Evolutionary conservation across 2,888 invertebrate genomes (phyloP).

Genomic region (Archips crataeganus): DNA sequence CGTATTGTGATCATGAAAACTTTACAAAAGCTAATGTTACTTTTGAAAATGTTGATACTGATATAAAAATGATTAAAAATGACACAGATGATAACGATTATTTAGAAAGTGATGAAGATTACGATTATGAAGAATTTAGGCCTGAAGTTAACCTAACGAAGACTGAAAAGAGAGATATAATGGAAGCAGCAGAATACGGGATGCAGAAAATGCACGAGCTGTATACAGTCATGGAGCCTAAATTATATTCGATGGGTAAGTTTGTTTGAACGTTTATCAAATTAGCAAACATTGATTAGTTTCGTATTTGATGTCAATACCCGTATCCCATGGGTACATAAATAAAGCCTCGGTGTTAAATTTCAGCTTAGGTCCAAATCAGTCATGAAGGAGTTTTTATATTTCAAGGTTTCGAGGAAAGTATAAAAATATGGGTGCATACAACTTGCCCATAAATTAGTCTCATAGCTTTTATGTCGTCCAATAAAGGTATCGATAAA

Average conservation of each 20-base stretch:
- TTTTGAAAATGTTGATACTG: conserved; percentile 49
- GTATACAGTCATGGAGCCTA: conserved; percentile 88
- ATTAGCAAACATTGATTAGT: no score
- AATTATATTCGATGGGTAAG: conserved; percentile 89
- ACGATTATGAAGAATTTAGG: conserved; percentile 46
- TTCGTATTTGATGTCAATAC: no score
- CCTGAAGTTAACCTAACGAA: conserved; percentile 54
- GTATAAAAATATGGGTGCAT: no score
- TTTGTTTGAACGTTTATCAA: not conserved
- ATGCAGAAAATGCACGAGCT: conserved; percentile 88
- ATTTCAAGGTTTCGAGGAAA: no score
- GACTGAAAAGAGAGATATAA: conserved; percentile 78
- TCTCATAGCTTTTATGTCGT: no score
- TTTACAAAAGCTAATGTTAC: conserved; percentile 58
- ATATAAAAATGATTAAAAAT: conserved; percentile 47
- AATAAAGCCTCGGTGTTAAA: no score
- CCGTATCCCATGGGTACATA: no score
- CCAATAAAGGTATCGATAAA: no score
- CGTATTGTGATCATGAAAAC: conserved; percentile 76
- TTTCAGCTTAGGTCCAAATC: no score
- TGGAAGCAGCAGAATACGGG: conserved; percentile 89
- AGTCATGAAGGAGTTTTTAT: no score
- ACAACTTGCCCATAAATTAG: no score
- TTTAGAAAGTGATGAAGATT: conserved; percentile 48
- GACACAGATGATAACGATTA: conserved; percentile 49